Base-by-base conservation (phyloP, 2,113 vertebrate species). In the Ovibos moschatus region DNA sequence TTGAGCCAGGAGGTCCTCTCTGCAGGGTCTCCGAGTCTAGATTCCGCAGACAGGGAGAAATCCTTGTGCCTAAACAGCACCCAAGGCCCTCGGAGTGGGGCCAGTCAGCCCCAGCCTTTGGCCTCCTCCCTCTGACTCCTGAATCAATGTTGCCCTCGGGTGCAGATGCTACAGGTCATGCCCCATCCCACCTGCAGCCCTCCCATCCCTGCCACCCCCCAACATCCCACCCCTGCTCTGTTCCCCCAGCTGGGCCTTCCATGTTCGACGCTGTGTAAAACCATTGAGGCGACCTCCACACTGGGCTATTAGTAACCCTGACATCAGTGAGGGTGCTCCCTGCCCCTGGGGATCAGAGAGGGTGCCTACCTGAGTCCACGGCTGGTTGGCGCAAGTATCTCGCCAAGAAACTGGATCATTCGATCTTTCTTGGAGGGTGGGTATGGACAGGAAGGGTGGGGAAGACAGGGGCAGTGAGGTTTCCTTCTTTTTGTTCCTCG, bases 381-480 rank as follows among this genome's bases (percentile, higher is more conserved):
- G 17, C 21, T 36, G 33, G n/a, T 71, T 47, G 15, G 36, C 9
- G 1, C n/a, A 51, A 67, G 55, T 11, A 40, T 43, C 15, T 58
- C 28, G 1, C 21, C n/a, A 45, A 89, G 58, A 79, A 13, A 3
- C 0, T 9, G 7, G 7, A 7, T 45, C 36, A 76, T 36, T 33
- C 4, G 10, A 5, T 30, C 19, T 76, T 91, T 78, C 82, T 53
- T 9, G 15, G 58, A 30, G 43, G 50, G 51, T 25, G 50, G 51
- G 45, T 27, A 7, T 4, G 0, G 53, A 2, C 4, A 17, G 84
- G 62, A 43, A 25, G 4, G 30, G 6, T 30, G 2, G 8, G 1
- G 16, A n/a, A 81, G 33, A 6, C n/a, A 36, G 88, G 27, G 1
- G 47, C 43, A 5, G 47, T 14, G 16, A 33, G 16, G 45, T 1